Conservation (phyloP, 2,113 vertebrate genomes). For the Cryptomyrus ogoouensis region DNA sequence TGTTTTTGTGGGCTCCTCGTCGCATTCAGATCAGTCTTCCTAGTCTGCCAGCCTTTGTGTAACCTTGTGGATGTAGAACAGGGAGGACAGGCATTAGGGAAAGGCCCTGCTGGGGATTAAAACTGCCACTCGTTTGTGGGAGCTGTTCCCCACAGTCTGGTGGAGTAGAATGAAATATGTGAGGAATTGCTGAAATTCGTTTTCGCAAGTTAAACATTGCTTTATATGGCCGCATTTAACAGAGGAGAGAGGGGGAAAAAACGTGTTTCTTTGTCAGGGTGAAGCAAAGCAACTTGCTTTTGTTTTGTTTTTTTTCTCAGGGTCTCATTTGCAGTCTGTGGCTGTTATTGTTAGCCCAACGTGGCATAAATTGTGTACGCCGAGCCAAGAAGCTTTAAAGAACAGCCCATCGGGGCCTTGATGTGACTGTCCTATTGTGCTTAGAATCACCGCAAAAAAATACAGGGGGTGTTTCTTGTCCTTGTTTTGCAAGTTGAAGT, state of each 20-base stretch:
- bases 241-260: neutral
- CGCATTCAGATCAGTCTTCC: neutral
- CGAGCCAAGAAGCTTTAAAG: slow-evolving; percentile 19
- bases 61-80: neutral
- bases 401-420: neutral
- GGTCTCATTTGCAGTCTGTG: slow-evolving; percentile 34
- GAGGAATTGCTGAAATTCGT: neutral
- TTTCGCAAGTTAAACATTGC: neutral
- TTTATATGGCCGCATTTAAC: neutral
- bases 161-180: neutral
- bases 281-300: neutral
- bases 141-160: neutral
- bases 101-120: neutral
- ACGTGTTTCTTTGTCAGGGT: neutral
- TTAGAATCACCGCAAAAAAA: slow-evolving; percentile 18
- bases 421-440: slow-evolving; percentile 14
- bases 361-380: slow-evolving; percentile 2
- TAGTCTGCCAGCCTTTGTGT: neutral
- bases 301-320: neutral
- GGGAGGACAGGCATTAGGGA: neutral
- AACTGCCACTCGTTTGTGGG: neutral
- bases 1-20: neutral
- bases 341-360: slow-evolving; percentile 12
- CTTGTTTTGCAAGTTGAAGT: neutral
- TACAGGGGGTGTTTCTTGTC: neutral